Evolutionary conservation across 2,113 vertebrate species (phyloP).

Genomic region (Myotis brandtii): DNA sequence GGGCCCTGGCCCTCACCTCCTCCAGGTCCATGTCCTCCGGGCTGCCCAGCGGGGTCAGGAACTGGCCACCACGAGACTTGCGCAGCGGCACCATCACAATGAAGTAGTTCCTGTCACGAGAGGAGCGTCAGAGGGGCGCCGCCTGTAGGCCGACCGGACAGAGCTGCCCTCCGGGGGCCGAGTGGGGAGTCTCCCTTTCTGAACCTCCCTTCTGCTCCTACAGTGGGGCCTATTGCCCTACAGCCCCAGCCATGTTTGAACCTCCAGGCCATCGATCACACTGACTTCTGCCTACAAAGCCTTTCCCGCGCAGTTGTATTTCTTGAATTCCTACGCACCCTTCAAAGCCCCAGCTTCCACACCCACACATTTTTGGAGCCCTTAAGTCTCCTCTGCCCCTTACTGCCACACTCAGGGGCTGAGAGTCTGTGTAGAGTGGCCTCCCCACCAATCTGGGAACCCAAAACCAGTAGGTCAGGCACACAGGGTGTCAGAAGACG

Average conservation of each 20-base stretch:
- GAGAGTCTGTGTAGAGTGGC: not conserved
- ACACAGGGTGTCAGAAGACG: fast-evolving
- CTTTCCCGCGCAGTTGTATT: not conserved
- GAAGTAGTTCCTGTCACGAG: slow-evolving; percentile 89
- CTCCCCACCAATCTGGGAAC: not conserved
- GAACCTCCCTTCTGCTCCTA: not conserved
- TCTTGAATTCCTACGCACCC: not conserved
- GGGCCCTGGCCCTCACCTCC: slow-evolving; percentile 88
- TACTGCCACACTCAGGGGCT: not conserved
- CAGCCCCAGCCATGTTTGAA: fast-evolving
- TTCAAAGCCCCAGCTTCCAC: not conserved
- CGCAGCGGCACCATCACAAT: slow-evolving; percentile 95
- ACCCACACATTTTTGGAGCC: not conserved
- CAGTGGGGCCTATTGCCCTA: fast-evolving
- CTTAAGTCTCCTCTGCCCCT: not conserved
- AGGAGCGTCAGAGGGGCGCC: not conserved
- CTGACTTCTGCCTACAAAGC: not conserved
- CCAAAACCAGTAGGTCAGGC: too few species aligned
- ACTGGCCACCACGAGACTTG: slow-evolving; percentile 88
- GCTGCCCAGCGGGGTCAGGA: slow-evolving; percentile 90
- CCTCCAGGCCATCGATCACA: not conserved
- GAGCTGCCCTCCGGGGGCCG: not conserved
- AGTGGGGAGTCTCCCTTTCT: not conserved
- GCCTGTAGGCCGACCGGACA: not conserved
- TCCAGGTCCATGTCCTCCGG: slow-evolving; percentile 98